Conservation (phyloP, 2,888 invertebrate genomes). For the Amphimallon solstitiale region DNA sequence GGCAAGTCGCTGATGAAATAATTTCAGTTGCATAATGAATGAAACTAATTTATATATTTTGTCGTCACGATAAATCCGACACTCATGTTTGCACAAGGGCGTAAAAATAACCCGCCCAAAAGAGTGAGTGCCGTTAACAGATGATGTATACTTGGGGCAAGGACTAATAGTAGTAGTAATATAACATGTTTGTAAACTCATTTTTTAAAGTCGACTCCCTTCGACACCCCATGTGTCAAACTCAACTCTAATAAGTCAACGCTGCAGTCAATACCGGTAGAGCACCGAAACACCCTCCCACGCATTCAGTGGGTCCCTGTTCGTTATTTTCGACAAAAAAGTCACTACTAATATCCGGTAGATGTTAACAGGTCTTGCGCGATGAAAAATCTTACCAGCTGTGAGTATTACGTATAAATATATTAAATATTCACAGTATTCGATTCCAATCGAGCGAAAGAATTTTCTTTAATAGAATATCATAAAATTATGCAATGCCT, state of each 20-base stretch:
- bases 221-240: conserved; percentile 63
- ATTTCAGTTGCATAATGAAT: conserved; percentile 15
- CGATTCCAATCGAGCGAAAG: too few species aligned
- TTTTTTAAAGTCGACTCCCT: conserved; percentile 59
- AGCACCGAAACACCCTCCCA: conserved; percentile 50
- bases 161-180: conserved; percentile 44
- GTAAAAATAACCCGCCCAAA: conserved; percentile 35
- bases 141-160: conserved; percentile 23
- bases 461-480: too few species aligned
- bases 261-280: conserved; percentile 53
- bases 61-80: conserved; percentile 13
- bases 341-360: conserved; percentile 38
- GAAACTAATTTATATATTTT: conserved; percentile 27
- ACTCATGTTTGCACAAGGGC: conserved; percentile 11
- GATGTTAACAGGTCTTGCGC: conserved; percentile 24
- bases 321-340: conserved; percentile 28
- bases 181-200: conserved; percentile 58
- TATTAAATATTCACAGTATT: too few species aligned
- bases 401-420: conserved; percentile 16
- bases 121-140: conserved; percentile 33
- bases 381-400: conserved; percentile 22
- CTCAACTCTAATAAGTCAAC: conserved; percentile 61
- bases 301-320: conserved; percentile 4
- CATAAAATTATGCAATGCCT: too few species aligned
- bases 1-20: conserved; percentile 21